Evolutionary conservation across 2,797 vertebrate species (phyloP).

Genomic region (Ptychobarbus kaznakovi): DNA sequence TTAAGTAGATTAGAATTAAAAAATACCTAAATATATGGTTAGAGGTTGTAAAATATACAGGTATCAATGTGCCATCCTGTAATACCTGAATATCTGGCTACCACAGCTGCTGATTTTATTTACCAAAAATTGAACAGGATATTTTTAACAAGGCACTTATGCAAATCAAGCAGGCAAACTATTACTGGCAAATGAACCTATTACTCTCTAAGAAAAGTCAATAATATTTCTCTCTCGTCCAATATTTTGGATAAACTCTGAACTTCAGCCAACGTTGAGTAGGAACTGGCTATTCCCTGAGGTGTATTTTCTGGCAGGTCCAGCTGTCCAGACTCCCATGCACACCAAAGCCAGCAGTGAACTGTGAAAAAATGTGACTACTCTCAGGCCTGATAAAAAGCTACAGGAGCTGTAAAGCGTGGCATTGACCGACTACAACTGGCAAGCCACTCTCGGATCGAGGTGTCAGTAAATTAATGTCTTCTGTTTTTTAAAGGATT

Average conservation of each 20-base stretch:
- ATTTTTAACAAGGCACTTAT: background rate
- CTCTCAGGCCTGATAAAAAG: background rate
- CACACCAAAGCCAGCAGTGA: background rate
- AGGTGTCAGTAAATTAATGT: constrained; percentile 3
- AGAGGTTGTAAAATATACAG: background rate
- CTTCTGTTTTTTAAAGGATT: constrained; percentile 16
- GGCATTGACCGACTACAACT: constrained; percentile 5
- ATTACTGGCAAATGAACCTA: background rate
- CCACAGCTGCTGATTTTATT: background rate
- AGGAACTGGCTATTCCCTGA: constrained; percentile 17
- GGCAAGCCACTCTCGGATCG: background rate
- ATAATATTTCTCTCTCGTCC: background rate
- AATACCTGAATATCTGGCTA: background rate
- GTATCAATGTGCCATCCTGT: background rate
- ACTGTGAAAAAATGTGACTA: constrained; percentile 2
- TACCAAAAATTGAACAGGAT: background rate
- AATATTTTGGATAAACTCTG: constrained; percentile 12
- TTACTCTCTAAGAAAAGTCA: background rate
- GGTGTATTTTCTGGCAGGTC: constrained; percentile 10
- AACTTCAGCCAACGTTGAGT: constrained; percentile 6
- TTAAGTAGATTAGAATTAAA: background rate
- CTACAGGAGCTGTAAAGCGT: background rate
- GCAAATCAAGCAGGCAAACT: background rate
- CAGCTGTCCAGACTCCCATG: constrained; percentile 35
- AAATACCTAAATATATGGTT: background rate